Base-by-base conservation (phyloP, 2,113 vertebrate species). In the Sebastes schlegelii region DNA sequence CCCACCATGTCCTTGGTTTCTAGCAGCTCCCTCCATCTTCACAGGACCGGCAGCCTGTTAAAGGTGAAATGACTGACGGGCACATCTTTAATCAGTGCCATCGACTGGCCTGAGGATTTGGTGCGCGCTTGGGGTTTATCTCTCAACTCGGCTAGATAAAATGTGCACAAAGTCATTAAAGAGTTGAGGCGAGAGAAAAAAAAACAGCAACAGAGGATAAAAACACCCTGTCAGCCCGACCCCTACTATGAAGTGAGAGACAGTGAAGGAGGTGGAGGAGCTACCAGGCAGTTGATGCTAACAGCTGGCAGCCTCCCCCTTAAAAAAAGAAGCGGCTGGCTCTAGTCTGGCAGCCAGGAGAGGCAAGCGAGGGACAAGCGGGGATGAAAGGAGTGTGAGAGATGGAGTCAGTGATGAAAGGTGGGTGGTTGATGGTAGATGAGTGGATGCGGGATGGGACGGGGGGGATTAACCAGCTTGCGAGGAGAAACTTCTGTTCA, bases 371-470 rank as follows among this genome's bases (percentile, higher is more conserved):
- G 88, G 80, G 72, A 73, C 75, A 74, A 75, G 83, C 76, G 14
- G 84, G 81, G 92, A 91, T 94, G 85, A 88, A 90, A 91, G 85
- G 79, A 81, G 84, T 76, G 86, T 65, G 46, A 80, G 84, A 84
- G 83, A 91, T 73, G 77, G 81, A 89, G 90, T 85, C 78, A 77
- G 82, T 79, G 84, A 86, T 90, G 88, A 93, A 90, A 86, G 88
- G 81, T 87, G 71, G 88, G 80, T 88, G 86, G 88, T 82, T 87
- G 89, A 88, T 78, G 88, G 80, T 67, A 86, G 80, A 88, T 85
- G 87, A 84, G 82, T 84, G 77, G 75, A 77, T 84, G 52, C 7
- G 74, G 80, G 67, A 65, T 70, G 52, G 55, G 65, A 52, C 8
- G 23, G 76, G 62, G 80, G 63, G 75, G 81, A 67, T 92, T 84